Base-by-base conservation (phyloP, 2,113 vertebrate species). In the Ceyx cyanopectus region DNA sequence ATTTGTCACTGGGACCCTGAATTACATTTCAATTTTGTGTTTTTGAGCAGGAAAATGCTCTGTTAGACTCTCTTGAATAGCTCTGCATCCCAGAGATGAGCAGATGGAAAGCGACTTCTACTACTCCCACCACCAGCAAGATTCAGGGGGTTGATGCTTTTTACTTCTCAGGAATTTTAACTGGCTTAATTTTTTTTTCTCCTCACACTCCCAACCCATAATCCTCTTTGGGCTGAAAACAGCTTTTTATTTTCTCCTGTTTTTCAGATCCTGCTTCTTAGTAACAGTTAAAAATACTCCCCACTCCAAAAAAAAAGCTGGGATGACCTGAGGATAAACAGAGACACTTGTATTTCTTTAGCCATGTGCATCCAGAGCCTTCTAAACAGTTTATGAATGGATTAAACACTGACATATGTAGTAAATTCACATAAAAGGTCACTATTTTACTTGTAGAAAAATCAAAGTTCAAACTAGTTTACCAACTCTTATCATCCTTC, bases 101-200 rank as follows among this genome's bases (percentile, higher is more conserved):
- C 93, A 94, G 93, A 95, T 91, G 93, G 86, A 92, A 92, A 92
- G 56, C 53, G 65, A 45, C 68, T 85, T 90, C 51, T 85, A 46
- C 40, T 70, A 78, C 89, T 89, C 93, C 89, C 78, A 95, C 83
- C 53, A 86, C 40, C 57, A 95, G 15, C 1, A 14, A 92, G 81
- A 84, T 84, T 86, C 43, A 79, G 45, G 23, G 15, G 4, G n/a
- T 34, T 78, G 86, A 81, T 53, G 41, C 18, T 87, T 93, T 85
- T 93, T 75, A 91, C 21, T 94, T 91, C 78, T 54, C 84, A 80
- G 67, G 40, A 91, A 76, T 79, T 93, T 81, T 92, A 72, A 81
- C 41, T 58, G 58, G 23, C 50, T 94, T 94, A 40, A 66, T 40
- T 10, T 48, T 89, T 89, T 81, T 95, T 65, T 54, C 34, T 70